Conservation (phyloP, 2,113 vertebrate genomes). For the Pseudopipra pipra region DNA sequence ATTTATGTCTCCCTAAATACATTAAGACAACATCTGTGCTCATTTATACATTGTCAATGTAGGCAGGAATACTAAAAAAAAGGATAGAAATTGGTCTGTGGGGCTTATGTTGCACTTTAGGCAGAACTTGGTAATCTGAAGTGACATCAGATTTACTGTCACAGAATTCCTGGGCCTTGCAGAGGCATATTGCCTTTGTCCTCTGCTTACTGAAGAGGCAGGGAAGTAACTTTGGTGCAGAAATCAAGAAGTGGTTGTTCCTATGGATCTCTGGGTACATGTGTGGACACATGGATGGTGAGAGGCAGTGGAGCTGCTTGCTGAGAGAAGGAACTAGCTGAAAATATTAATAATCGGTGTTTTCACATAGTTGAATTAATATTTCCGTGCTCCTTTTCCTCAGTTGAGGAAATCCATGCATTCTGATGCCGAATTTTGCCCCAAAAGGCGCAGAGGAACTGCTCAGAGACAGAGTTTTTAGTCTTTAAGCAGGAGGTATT, state of each 20-base stretch:
- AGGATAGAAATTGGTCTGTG: neutral
- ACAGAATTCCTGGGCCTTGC: neutral
- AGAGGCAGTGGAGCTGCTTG: neutral
- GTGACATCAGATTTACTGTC: neutral
- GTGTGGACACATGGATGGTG: rapidly evolving
- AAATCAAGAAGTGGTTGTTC: neutral
- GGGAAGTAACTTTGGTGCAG: neutral
- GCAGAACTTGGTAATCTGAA: neutral
- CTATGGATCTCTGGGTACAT: rapidly evolving
- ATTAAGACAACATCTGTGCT: neutral
- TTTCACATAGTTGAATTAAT: rapidly evolving
- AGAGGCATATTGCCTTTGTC: neutral
- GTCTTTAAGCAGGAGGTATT: too few relatives aligned
- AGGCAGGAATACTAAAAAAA: neutral
- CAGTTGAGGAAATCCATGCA: rapidly evolving
- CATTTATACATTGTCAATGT: neutral
- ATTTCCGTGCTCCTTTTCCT: neutral
- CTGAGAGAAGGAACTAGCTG: neutral
- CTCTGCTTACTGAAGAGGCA: neutral
- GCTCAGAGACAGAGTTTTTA: too few relatives aligned
- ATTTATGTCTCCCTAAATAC: neutral
- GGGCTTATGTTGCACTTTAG: neutral
- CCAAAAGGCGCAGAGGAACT: too few relatives aligned
- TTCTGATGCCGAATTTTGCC: neutral
- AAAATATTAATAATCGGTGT: neutral